Conservation (phyloP, 2,888 invertebrate species). For the Euspilapteryx auroguttella region DNA sequence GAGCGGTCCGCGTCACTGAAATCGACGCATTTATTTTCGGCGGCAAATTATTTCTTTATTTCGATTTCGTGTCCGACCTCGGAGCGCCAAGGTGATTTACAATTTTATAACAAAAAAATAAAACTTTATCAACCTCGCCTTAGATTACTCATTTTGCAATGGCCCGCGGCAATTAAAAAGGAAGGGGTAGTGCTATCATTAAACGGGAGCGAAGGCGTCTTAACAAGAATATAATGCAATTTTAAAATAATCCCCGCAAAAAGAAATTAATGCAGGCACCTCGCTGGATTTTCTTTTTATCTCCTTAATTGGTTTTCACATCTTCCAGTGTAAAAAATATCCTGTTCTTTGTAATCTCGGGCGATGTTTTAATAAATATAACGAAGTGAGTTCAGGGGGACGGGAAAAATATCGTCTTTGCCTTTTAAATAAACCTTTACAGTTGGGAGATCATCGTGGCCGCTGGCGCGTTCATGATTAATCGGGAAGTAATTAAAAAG, state of each 20-base stretch:
- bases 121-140: slow-evolving; percentile 24
- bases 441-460: slow-evolving; percentile 53
- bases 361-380: slow-evolving; percentile 62
- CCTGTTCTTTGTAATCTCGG: slow-evolving; percentile 61
- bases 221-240: slow-evolving; percentile 63
- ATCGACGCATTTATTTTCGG: slow-evolving; percentile 24
- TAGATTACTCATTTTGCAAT: slow-evolving; percentile 57
- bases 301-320: slow-evolving; percentile 64
- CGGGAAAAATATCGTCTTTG: slow-evolving; percentile 42
- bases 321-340: slow-evolving; percentile 60
- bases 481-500: slow-evolving; percentile 56
- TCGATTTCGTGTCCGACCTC: background rate
- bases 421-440: slow-evolving; percentile 56
- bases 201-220: slow-evolving; percentile 49
- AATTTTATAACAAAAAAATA: slow-evolving; percentile 23
- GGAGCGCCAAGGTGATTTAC: too few species aligned
- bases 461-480: slow-evolving; percentile 41
- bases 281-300: slow-evolving; percentile 59
- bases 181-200: slow-evolving; percentile 58
- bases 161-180: slow-evolving; percentile 57
- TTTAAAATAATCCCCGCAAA: slow-evolving; percentile 62
- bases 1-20: slow-evolving; percentile 51
- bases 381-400: slow-evolving; percentile 48
- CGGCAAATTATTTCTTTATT: slow-evolving; percentile 4
- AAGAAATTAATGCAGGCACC: slow-evolving; percentile 61